Base-by-base conservation (phyloP, 2,797 vertebrate genomes). In the Squalus acanthias region DNA sequence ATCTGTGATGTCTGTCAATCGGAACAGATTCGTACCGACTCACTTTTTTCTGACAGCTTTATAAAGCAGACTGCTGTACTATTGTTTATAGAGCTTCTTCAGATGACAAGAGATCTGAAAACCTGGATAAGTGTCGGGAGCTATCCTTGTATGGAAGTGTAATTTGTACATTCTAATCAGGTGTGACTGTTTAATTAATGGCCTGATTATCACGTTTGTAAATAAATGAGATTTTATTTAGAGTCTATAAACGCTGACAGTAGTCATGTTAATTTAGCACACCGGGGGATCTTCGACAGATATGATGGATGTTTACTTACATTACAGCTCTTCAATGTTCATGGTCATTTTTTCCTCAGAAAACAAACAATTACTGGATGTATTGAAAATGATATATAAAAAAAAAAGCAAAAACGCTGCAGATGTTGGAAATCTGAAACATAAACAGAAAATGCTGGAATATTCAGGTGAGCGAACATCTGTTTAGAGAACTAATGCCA, bases 191-290 rank as follows among this genome's bases (percentile, higher is more conserved):
- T 63, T 91, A 63, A 91, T 63, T 91, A 91, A 91, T 63, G 57
- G 53, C 57, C 26, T 29, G 29, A 63, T 63, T 60, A 63, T 63
- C 57, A 91, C 60, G 63, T 33, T 89, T 91, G 26, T 3, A 91
- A 91, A 91, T 91, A 63, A 63, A 91, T 91, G 29, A 91, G 57
- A 91, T 20, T 79, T 60, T 60, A 89, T 60, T 89, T 89, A 15
- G 87, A 60, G 87, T 60, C 53, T 60, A 60, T 60, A 91, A 91
- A 91, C 10, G 24, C 10, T 33, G 29, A 15, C 57, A 29, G 88
- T n/a, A 63, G 60, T 91, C 60, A 91, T 89, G 87, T 89, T 89
- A 89, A 60, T 89, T 60, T 89, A 26, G 29, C 87, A 60, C 53
- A 91, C 60, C 29, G 15, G 88, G 26, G 88, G 57, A 60, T 91